Evolutionary conservation across 2,113 vertebrate species (phyloP).

Genomic region (Albula glossodonta): DNA sequence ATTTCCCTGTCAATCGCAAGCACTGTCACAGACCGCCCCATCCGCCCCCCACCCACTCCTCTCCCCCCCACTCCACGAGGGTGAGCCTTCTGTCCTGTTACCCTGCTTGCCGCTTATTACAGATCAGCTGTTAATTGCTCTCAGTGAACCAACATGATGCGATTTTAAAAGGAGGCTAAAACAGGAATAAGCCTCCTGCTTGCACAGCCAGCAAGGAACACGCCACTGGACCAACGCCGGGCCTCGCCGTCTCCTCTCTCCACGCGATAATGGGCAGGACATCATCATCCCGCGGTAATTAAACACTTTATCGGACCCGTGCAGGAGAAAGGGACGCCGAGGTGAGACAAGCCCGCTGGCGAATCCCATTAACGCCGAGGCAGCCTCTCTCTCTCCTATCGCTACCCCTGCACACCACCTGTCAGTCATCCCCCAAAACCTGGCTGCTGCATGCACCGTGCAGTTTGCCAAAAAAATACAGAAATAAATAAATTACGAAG

Average conservation of each 20-base stretch:
- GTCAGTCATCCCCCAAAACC: not conserved
- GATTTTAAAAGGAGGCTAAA: conserved; percentile 4
- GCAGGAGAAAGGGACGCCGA: conserved; percentile 5
- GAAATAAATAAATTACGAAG: not conserved
- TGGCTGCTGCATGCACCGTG: not conserved
- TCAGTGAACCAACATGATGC: not conserved
- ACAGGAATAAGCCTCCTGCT: not conserved
- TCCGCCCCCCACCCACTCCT: too few relatives aligned
- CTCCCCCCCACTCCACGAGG: not conserved
- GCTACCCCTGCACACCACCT: not conserved
- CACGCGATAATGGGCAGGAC: conserved; percentile 10
- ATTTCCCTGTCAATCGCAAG: not conserved
- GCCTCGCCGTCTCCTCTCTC: not conserved
- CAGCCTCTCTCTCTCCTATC: not conserved
- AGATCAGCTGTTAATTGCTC: conserved; percentile 15
- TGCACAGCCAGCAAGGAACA: too few relatives aligned
- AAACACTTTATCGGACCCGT: conserved; percentile 22
- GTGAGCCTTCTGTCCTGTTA: not conserved
- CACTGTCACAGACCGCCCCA: too few relatives aligned
- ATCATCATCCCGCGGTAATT: not conserved
- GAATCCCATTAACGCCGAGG: not conserved
- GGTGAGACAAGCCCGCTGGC: not conserved
- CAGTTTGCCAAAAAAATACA: too few relatives aligned
- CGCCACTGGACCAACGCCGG: not conserved
- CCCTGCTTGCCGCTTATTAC: not conserved